Percentiles rank a stretch among this genome's conserved stretches.
phyloP scores from a whole-genome alignment of 2,113 vertebrate species.

The Notechis scutatus region DNA sequence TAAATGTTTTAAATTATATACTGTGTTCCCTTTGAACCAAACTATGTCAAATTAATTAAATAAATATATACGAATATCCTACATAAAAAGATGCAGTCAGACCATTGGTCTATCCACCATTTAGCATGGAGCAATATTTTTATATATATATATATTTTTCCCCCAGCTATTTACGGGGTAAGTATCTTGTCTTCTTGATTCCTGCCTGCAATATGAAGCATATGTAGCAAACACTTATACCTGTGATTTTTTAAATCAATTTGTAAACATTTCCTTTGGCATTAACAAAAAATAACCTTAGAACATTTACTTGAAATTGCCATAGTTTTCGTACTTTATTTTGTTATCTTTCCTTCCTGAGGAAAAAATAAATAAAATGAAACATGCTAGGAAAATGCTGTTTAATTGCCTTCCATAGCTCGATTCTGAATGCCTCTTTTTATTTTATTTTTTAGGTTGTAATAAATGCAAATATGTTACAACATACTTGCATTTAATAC shows the following conservation, averaged over 20 bases:
- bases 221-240: background rate
- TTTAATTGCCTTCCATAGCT: background rate
- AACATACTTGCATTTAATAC: slow-evolving; percentile 10
- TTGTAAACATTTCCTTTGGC: background rate
- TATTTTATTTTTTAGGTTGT: background rate
- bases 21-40: background rate
- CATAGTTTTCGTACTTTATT: background rate
- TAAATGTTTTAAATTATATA: background rate
- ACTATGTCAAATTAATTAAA: background rate
- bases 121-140: background rate
- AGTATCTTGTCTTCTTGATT: background rate
- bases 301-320: background rate
- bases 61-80: background rate
- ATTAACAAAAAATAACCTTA: background rate
- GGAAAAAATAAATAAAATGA: background rate
- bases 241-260: background rate
- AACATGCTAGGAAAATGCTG: background rate
- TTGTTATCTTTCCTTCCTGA: background rate
- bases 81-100: background rate
- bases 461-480: background rate
- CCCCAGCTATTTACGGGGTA: too few relatives aligned
- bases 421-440: slow-evolving; percentile 1
- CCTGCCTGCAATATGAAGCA: background rate
- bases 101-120: background rate
- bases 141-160: background rate